Percentiles rank a stretch among this genome's conserved stretches.
Conservation (phyloP, 1,140 invertebrate species). For the Octopus sinensis region DNA sequence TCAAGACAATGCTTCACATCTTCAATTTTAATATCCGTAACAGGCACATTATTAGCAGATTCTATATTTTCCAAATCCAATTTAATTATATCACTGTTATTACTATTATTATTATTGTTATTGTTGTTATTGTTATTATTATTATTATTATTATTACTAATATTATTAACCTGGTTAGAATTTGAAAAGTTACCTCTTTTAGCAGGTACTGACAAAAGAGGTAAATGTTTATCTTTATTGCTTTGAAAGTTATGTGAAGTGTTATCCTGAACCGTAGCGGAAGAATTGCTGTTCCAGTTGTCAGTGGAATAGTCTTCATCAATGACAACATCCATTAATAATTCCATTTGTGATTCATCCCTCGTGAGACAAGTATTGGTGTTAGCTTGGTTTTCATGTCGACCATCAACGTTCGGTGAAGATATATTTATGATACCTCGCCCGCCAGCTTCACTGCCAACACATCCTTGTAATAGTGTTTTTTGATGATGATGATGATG, state of each 20-base stretch:
- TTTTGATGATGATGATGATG: too few species aligned
- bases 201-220: neutral
- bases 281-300: neutral
- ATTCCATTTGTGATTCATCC: neutral
- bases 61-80: neutral
- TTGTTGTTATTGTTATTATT: neutral
- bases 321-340: neutral
- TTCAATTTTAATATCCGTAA: conserved; percentile 2
- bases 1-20: neutral
- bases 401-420: neutral
- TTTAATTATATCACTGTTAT: neutral
- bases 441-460: too few species aligned
- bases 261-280: neutral
- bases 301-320: neutral
- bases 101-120: neutral
- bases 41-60: neutral
- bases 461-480: too few species aligned
- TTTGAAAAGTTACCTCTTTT: neutral
- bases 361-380: neutral
- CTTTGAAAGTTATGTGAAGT: too few species aligned
- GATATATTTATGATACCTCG: too few species aligned
- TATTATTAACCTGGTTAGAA: neutral
- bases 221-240: neutral
- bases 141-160: neutral
- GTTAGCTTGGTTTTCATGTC: neutral